Conservation (phyloP, 2,113 vertebrate genomes). For the Sakesphorus luctuosus region DNA sequence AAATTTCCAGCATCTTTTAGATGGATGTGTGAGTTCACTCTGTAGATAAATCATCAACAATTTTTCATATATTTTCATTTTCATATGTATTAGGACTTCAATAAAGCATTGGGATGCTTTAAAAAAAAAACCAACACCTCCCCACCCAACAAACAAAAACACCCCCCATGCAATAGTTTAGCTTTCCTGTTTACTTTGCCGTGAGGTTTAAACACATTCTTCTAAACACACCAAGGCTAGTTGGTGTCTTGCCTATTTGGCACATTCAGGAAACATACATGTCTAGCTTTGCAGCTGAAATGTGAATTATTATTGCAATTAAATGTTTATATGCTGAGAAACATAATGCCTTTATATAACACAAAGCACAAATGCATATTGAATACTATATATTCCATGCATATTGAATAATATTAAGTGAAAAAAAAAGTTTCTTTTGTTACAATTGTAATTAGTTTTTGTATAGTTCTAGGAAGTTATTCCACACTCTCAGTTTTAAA, state of each 20-base stretch:
- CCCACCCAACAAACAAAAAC: neutral
- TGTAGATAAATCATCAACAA: neutral
- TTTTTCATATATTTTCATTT: slow-evolving; percentile 1
- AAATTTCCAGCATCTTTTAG: neutral
- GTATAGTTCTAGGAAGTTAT: neutral
- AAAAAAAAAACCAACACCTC: neutral
- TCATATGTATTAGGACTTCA: neutral
- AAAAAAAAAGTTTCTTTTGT: slow-evolving; percentile 17
- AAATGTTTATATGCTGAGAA: slow-evolving; percentile 5
- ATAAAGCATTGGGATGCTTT: neutral
- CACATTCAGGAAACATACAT: slow-evolving; percentile 5
- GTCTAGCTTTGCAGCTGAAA: slow-evolving; percentile 48
- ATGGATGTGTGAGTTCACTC: neutral
- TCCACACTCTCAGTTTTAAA: neutral
- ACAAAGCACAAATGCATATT: neutral
- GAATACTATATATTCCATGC: neutral
- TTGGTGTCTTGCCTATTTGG: slow-evolving; percentile 44
- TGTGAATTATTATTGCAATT: slow-evolving; percentile 34
- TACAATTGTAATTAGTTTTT: neutral
- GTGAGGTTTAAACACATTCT: neutral
- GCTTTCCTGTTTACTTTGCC: slow-evolving; percentile 42
- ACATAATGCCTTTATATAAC: neutral
- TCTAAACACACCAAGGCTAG: neutral
- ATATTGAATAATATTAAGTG: neutral
- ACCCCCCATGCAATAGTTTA: neutral